These are phyloP conservation scores for Palaemon carinicauda DNA, from an alignment of 1,140 invertebrate species.

Conservation along the genomic window DNA sequence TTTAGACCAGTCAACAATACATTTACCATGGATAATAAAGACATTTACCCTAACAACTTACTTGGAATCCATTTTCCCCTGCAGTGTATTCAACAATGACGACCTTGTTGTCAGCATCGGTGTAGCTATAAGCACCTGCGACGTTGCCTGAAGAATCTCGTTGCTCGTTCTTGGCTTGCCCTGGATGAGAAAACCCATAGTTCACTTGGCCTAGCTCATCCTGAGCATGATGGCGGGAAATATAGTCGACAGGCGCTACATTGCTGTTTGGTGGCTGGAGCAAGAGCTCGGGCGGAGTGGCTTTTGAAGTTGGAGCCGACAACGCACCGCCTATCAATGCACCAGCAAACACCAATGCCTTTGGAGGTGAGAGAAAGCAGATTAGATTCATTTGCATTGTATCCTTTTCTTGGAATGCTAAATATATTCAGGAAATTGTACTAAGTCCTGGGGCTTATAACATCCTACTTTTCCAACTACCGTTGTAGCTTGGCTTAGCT, in stretches of 20 bases:
- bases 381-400: not conserved
- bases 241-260: not conserved
- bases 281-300: too few species aligned
- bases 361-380: not conserved
- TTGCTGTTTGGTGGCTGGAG: too few species aligned
- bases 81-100: slow-evolving; percentile 68
- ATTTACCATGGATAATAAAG: too few species aligned
- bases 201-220: slow-evolving; percentile 34
- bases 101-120: slow-evolving; percentile 67
- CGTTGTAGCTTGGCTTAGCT: too few species aligned
- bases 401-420: too few species aligned
- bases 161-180: slow-evolving; percentile 24
- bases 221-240: slow-evolving; percentile 9
- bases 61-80: slow-evolving; percentile 67
- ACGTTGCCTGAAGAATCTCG: slow-evolving; percentile 56
- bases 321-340: not conserved
- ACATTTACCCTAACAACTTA: too few species aligned
- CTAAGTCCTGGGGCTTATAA: too few species aligned
- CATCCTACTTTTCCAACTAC: too few species aligned
- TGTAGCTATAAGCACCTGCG: slow-evolving; percentile 64
- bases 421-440: too few species aligned
- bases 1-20: too few species aligned
- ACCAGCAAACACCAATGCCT: not conserved
- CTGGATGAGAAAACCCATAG: slow-evolving; percentile 12
- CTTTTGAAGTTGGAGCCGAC: not conserved